phyloP scores from a whole-genome alignment of 1,140 invertebrate genomes.

The Aphelenchoides fujianensis region DNA sequence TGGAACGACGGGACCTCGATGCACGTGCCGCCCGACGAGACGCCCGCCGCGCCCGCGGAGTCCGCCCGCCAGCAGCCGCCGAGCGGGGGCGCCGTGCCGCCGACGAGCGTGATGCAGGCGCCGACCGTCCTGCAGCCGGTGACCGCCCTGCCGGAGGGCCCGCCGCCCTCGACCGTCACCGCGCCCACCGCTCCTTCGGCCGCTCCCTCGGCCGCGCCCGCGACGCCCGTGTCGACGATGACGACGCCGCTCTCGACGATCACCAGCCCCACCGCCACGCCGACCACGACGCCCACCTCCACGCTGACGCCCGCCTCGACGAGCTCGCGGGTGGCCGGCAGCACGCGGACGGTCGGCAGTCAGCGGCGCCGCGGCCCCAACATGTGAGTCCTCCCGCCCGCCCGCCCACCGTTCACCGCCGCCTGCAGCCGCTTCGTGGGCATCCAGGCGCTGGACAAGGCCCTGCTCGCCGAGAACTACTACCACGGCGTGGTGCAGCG shows the following conservation, averaged over 20 bases:
- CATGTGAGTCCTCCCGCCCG: not conserved
- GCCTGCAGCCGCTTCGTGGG: not conserved
- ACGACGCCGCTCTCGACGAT: not conserved
- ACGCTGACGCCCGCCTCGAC: not conserved
- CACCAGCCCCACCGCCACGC: not conserved
- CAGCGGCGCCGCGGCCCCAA: too few species aligned
- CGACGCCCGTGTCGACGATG: not conserved
- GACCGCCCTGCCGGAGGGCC: not conserved
- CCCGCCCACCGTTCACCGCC: not conserved
- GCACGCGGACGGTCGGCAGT: not conserved
- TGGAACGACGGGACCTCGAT: too few species aligned
- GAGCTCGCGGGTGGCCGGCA: not conserved
- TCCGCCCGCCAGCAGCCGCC: too few species aligned
- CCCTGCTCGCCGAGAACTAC: not conserved
- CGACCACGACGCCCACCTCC: not conserved
- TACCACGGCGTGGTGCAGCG: slow-evolving; percentile 13
- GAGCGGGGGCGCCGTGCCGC: too few species aligned
- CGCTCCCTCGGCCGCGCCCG: not conserved
- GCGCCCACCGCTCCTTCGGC: not conserved
- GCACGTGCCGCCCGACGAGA: too few species aligned
- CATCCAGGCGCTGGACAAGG: not conserved
- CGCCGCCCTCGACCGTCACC: not conserved
- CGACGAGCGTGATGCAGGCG: not conserved
- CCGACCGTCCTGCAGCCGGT: not conserved
- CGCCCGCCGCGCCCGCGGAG: too few species aligned